A percentile compares a stretch with the other conserved stretches of the same genome.
These are phyloP conservation scores for Syrista parreyssii DNA, from an alignment of 2,888 invertebrate genomes.

Conservation along the genomic window DNA sequence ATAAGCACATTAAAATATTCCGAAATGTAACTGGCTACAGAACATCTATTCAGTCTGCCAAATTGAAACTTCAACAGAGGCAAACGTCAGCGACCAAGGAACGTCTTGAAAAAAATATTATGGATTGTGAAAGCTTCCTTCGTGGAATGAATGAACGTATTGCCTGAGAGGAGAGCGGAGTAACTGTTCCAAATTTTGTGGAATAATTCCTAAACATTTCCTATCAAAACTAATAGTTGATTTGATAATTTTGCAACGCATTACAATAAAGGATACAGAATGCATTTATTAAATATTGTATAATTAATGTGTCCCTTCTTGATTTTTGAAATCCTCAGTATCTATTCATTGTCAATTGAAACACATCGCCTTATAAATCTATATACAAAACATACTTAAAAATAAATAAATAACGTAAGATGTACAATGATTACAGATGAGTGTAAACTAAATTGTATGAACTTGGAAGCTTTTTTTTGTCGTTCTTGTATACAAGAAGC, in stretches of 20 bases:
- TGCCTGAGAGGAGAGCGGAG: background rate
- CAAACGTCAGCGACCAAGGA: conserved; percentile 82
- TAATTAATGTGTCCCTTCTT: background rate
- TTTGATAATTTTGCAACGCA: background rate
- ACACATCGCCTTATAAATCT: background rate
- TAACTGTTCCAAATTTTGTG: background rate
- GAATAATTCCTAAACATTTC: background rate
- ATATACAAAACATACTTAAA: background rate
- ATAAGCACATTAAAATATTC: conserved; percentile 81
- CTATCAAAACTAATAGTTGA: background rate
- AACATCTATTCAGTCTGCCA: conserved; percentile 66
- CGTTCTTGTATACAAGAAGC: conserved; percentile 56
- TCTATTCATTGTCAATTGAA: background rate
- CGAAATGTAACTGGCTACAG: conserved; percentile 81
- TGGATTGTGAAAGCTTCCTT: conserved; percentile 70
- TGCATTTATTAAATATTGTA: background rate
- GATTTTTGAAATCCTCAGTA: background rate
- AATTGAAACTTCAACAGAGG: conserved; percentile 69
- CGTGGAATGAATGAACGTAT: conserved; percentile 48
- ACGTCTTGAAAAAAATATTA: conserved; percentile 77
- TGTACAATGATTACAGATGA: conserved; percentile 23
- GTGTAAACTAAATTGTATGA: conserved; percentile 33
- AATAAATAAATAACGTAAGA: conserved; percentile 9
- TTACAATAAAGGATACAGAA: background rate
- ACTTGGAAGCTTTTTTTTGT: conserved; percentile 45